Evolutionary conservation across 2,888 invertebrate species (phyloP), one percentile per base, ranked within the genome.

Genomic region (Ennomos erosarius): DNA sequence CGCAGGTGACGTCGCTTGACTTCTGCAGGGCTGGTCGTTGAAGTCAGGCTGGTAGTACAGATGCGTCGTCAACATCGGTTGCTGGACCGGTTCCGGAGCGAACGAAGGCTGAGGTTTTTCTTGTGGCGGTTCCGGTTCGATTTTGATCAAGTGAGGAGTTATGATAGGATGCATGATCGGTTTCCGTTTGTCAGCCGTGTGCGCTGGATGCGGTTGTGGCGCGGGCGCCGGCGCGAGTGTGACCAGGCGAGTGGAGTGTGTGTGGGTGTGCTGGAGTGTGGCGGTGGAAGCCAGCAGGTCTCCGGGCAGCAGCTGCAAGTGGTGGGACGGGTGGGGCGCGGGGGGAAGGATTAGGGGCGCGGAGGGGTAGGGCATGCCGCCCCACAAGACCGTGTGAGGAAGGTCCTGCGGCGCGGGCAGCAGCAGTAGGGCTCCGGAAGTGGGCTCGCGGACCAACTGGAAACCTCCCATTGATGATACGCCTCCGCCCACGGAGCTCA

Each of bases 361-460:
- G 0, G 91, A 85, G 1, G 90, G 81, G 67, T 91, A 91, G 62
- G 92, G 83, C 79, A 95, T 94, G 73, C 95, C 95, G 39, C 96
- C 96, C 96, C 96, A 96, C 13, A 96, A 94, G 44, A 96, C 95
- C 0, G 96, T 93, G 80, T 96, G 95, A 66, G 95, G 95, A 65
- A 96, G 89, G 75, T 95, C 95, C 2, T 85, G 95, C 45, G 96
- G 94, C 38, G 96, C 94, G 45, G 97, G 97, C 71, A 97, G 93
- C 65, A 97, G 94, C 67, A 97, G 94, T 62, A 97, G 93, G 71
- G 97, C 97, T 45, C 98, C 97, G 4, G 96, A 96, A 16, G 96
- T 94, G 35, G 97, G 96, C 82, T 98, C 98, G 65, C 98, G 94
- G 50, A 97, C 96, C 77, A 98, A 93, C 88, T 98, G 98, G 87